These are phyloP conservation scores for Pycnonotus jocosus DNA, from an alignment of 2,113 vertebrate genomes.

Conservation along the genomic window DNA sequence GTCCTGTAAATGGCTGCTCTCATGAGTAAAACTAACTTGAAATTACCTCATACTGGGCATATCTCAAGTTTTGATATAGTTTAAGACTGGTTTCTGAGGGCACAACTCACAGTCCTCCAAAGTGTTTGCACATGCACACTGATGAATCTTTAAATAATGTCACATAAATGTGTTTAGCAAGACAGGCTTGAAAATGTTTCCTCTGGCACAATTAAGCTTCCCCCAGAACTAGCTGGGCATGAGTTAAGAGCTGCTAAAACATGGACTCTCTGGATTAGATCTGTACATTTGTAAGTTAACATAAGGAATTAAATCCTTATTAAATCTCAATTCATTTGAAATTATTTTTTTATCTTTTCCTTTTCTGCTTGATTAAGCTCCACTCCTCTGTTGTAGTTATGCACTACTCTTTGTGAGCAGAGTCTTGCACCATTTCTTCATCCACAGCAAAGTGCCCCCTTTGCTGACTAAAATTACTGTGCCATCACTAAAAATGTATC, in stretches of 20 bases:
- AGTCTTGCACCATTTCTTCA: neutral
- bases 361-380: neutral
- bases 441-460: neutral
- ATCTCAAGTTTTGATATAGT: neutral
- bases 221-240: neutral
- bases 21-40: neutral
- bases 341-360: neutral
- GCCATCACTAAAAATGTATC: neutral
- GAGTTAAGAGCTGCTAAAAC: neutral
- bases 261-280: neutral
- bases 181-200: neutral
- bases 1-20: neutral
- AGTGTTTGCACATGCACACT: accelerated
- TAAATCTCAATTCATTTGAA: neutral
- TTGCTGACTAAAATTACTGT: constrained; percentile 18
- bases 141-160: neutral
- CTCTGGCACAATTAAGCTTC: neutral
- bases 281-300: neutral
- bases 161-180: neutral
- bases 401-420: neutral
- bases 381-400: neutral
- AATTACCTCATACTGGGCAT: neutral
- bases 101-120: neutral
- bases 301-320: neutral
- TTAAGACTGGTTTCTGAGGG: neutral